Base-by-base conservation (phyloP, 2,113 vertebrate genomes). In the Ceyx melanurus region DNA sequence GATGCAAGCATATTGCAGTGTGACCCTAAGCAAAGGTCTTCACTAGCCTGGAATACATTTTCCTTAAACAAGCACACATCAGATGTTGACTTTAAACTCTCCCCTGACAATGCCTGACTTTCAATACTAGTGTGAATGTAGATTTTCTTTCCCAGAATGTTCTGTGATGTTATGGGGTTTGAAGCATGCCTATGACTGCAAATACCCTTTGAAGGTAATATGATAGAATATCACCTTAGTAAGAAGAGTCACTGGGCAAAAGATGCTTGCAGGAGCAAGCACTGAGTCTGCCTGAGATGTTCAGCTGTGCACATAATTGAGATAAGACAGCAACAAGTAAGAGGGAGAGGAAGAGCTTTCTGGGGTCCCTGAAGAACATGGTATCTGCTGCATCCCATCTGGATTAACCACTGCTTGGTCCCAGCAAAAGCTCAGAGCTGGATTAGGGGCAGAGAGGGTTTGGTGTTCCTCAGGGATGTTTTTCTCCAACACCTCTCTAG, bases 401-500 rank as follows among this genome's bases (percentile, higher is more conserved):
- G 76, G 42, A 86, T 92, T 82, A 83, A 81, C 31, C 0, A 0
- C 79, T 79, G 89, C 82, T 53, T 93, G 53, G 22, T 43, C 76
- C 70, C 18, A 9, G 42, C 6, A 56, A 79, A 65, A 54, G n/a
- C 60, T 95, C 71, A 87, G 53, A 81, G 57, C 56, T 71, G 46
- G 28, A 13, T 35, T 8, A n/a, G 31, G 10, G 23, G 8, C 16
- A 11, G 42, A 25, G 16, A 19, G 48, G 23, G 23, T 18, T n/a
- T 77, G 71, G 19, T 64, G 46, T 33, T 92, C 88, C 48, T 62
- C 3, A 2, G 78, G 74, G 90, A 79, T 6, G 0, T 75, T 88
- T 88, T 35, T 51, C 65, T 89, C 9, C 61, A 46, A 74, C 79
- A 95, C 68, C 91, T 94, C 92, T 86, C 81, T 80, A 95, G 93